These are phyloP conservation scores for Rhabdomys dilectus DNA, from an alignment of 2,113 vertebrate genomes.

Conservation along the genomic window DNA sequence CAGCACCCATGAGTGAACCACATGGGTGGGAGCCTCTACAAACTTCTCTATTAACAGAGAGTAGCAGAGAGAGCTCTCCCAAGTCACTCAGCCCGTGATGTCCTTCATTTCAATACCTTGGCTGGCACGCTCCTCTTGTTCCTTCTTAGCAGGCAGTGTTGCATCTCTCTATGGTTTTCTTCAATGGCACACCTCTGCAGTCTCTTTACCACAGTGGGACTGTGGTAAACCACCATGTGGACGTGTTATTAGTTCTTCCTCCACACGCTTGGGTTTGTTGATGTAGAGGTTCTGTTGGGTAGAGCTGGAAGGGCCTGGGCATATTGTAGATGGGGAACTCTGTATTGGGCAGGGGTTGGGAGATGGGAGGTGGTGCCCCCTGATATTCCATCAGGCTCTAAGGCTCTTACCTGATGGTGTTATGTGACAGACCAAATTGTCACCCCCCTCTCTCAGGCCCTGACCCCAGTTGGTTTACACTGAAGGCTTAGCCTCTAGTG, in stretches of 20 bases:
- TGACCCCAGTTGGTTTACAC: too few relatives aligned
- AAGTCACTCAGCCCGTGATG: accelerated
- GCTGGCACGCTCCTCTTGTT: neutral
- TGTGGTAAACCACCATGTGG: neutral
- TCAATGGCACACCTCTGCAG: neutral
- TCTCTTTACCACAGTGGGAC: neutral
- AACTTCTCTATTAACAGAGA: neutral
- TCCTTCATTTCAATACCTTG: accelerated
- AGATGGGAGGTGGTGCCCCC: neutral
- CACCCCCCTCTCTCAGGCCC: too few relatives aligned
- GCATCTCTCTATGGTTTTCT: neutral
- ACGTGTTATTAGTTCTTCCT: neutral
- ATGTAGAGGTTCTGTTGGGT: neutral
- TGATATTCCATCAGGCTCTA: neutral
- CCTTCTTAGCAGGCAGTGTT: neutral
- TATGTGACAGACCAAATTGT: neutral
- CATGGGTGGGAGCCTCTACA: accelerated
- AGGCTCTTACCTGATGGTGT: neutral
- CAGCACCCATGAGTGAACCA: neutral
- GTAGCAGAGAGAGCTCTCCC: neutral
- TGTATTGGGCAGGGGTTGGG: neutral
- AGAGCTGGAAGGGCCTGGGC: neutral
- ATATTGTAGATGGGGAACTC: neutral
- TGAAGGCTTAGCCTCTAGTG: neutral
- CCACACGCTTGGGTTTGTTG: neutral